phyloP scores from a whole-genome alignment of 2,113 vertebrate genomes.

The Octodon degus region DNA sequence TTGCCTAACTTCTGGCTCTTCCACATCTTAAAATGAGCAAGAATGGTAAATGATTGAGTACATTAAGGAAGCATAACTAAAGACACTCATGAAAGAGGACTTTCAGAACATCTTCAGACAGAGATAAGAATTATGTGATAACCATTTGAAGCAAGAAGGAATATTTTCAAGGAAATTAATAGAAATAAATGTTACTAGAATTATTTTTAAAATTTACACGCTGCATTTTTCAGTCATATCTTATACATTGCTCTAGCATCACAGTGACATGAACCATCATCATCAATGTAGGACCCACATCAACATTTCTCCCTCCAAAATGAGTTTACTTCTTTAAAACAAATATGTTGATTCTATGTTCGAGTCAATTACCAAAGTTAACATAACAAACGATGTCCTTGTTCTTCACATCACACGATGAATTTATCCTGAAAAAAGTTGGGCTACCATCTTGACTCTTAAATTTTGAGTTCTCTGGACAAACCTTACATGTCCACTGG shows the following conservation, averaged over 20 bases:
- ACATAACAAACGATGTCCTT: background rate
- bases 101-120: background rate
- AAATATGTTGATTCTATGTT: background rate
- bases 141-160: background rate
- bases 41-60: background rate
- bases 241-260: background rate
- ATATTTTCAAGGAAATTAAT: background rate
- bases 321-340: conserved; percentile 15
- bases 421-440: background rate
- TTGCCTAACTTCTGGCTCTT: background rate
- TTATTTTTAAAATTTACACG: background rate
- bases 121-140: background rate
- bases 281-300: background rate
- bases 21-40: background rate
- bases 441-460: background rate
- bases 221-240: background rate
- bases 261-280: background rate
- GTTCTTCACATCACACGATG: background rate
- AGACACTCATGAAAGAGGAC: background rate
- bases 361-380: background rate
- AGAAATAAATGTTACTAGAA: background rate
- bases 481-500: background rate
- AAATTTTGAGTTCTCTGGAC: background rate
- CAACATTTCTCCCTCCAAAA: background rate
- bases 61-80: background rate